A percentile compares a stretch with the other conserved stretches of the same genome.
Conservation (phyloP, 2,888 invertebrate species). For the Catotricha subobsoleta region DNA sequence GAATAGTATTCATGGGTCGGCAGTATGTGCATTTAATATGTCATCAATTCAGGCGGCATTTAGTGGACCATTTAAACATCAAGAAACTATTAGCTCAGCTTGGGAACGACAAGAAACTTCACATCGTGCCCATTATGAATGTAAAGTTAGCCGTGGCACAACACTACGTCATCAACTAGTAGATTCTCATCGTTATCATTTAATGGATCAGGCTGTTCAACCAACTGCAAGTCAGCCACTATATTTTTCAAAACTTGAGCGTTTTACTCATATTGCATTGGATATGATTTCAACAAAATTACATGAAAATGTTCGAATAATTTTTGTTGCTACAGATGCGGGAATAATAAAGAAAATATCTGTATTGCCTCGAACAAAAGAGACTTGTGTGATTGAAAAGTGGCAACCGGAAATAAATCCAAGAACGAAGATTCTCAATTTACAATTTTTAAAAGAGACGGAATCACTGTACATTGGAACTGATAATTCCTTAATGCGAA, state of each 20-base stretch:
- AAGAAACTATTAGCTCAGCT: constrained; percentile 52
- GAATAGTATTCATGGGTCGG: constrained; percentile 79
- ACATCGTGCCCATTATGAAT: constrained; percentile 43
- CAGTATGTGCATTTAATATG: constrained; percentile 80
- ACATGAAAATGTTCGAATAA: constrained; percentile 49
- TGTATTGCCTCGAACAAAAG: constrained; percentile 46
- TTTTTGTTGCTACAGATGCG: constrained; percentile 61
- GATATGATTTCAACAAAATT: constrained; percentile 59
- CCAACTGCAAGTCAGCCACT: constrained; percentile 50
- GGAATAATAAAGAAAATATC: constrained; percentile 67
- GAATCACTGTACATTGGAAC: constrained; percentile 65
- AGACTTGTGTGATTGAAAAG: constrained; percentile 69
- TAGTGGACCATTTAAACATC: constrained; percentile 70
- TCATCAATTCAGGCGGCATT: constrained; percentile 63
- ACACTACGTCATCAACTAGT: constrained; percentile 29
- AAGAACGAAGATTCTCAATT: constrained; percentile 33
- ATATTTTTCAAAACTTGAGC: constrained; percentile 48
- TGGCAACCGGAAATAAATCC: constrained; percentile 51
- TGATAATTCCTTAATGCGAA: constrained; percentile 43
- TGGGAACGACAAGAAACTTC: constrained; percentile 52
- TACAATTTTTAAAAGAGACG: constrained; percentile 66
- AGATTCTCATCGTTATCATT: constrained; percentile 57
- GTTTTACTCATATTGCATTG: constrained; percentile 63
- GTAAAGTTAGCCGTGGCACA: constrained; percentile 29
- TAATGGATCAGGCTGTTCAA: constrained; percentile 76